These are phyloP conservation scores for Centruroides sculpturatus DNA, from an alignment of 1,140 invertebrate species.

Conservation along the genomic window DNA sequence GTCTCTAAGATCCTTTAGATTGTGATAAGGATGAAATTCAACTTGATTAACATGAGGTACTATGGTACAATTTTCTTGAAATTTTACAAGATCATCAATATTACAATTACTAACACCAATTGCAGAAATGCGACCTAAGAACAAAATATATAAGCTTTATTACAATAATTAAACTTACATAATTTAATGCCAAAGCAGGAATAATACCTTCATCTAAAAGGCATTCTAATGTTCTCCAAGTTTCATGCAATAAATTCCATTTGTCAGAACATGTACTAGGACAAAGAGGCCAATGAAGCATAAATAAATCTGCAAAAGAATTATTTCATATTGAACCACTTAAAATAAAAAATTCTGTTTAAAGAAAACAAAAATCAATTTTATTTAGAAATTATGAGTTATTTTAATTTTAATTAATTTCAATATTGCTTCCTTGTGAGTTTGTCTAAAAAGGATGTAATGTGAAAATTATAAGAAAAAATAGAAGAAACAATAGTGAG, in stretches of 20 bases:
- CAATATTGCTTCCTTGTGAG: too few relatives aligned
- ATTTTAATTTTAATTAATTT: too few relatives aligned
- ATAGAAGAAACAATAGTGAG: too few relatives aligned
- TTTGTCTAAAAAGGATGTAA: too few relatives aligned
- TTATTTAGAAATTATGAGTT: too few relatives aligned
- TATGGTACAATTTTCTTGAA: slow-evolving; percentile 24
- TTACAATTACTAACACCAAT: slow-evolving; percentile 33
- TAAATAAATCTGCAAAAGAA: slow-evolving; percentile 15
- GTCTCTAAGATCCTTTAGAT: slow-evolving; percentile 23
- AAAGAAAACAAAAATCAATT: too few relatives aligned
- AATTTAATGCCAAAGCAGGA: too few relatives aligned
- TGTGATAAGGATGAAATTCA: slow-evolving; percentile 33
- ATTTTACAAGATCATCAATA: slow-evolving; percentile 25
- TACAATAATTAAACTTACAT: neutral
- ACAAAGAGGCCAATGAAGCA: slow-evolving; percentile 30
- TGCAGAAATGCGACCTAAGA: slow-evolving; percentile 18
- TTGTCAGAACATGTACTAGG: slow-evolving; percentile 21
- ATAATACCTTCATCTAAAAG: slow-evolving; percentile 26
- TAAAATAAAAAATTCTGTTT: too few relatives aligned
- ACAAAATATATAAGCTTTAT: neutral
- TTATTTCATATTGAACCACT: too few relatives aligned
- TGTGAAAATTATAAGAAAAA: too few relatives aligned
- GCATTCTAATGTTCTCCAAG: slow-evolving; percentile 28
- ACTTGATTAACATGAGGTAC: slow-evolving; percentile 32
- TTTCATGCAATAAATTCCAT: slow-evolving; percentile 23